Evolutionary conservation across 2,888 invertebrate species (phyloP).

Genomic region (Chaetogeoica ovagalla): DNA sequence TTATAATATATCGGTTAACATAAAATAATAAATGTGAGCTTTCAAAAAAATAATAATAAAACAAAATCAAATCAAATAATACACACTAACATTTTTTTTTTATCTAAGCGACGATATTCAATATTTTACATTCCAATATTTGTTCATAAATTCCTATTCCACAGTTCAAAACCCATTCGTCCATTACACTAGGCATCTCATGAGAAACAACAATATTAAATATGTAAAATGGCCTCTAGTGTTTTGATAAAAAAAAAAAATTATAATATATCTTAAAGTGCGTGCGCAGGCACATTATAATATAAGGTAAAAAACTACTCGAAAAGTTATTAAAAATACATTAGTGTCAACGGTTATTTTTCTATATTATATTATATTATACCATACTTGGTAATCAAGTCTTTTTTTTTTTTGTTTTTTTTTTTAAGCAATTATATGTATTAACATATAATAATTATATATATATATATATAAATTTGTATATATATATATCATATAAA

Average conservation of each 20-base stretch:
- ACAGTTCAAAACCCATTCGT: constrained; percentile 15
- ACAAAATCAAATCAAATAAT: constrained; percentile 25
- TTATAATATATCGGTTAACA: constrained; percentile 50
- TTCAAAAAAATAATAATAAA: constrained; percentile 26
- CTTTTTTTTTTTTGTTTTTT: constrained; percentile 45
- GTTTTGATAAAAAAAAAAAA: constrained; percentile 39
- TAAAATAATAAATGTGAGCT: constrained; percentile 51
- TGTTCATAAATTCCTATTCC: constrained; percentile 34
- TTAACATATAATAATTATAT: constrained; percentile 17
- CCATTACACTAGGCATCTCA: constrained; percentile 19
- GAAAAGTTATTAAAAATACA: constrained; percentile 50
- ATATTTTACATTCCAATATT: constrained; percentile 12
- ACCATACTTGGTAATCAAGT: constrained; percentile 49
- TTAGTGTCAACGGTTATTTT: constrained; percentile 48
- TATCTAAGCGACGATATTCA: constrained; percentile 24
- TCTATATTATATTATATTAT: constrained; percentile 31
- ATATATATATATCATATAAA: constrained; percentile 26
- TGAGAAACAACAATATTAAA: constrained; percentile 38
- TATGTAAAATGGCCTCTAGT: constrained; percentile 51
- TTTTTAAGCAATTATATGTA: constrained; percentile 43
- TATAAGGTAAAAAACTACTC: constrained; percentile 47
- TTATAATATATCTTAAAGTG: constrained; percentile 17
- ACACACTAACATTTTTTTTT: constrained; percentile 32
- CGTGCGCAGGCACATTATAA: constrained; percentile 37
- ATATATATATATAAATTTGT: constrained; percentile 21